Percentiles rank a stretch among this genome's conserved stretches.
These are phyloP conservation scores for Noctua janthe DNA, from an alignment of 2,888 invertebrate species.

Conservation along the genomic window DNA sequence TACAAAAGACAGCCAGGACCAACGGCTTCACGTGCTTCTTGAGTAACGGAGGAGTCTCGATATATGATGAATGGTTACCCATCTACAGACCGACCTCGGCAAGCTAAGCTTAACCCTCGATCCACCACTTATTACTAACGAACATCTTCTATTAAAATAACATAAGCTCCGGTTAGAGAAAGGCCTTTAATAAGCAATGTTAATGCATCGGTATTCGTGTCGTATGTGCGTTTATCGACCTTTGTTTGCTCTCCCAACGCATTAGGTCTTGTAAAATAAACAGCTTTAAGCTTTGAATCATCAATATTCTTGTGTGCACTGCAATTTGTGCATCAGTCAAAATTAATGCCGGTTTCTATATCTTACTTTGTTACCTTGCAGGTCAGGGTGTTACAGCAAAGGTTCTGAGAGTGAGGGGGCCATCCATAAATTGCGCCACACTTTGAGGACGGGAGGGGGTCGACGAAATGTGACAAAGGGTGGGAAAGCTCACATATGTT, in stretches of 20 bases:
- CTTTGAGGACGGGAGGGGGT: too few species aligned
- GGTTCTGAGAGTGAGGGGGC: background rate
- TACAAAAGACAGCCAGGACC: background rate
- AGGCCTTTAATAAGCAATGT: conserved; percentile 40
- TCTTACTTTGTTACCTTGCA: conserved; percentile 17
- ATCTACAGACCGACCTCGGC: background rate
- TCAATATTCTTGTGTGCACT: conserved; percentile 38
- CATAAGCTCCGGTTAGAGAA: conserved; percentile 43
- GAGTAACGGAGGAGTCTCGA: background rate
- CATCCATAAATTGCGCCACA: too few species aligned
- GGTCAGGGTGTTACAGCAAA: background rate
- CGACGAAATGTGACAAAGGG: too few species aligned
- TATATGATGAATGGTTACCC: background rate
- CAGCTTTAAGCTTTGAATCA: conserved; percentile 36
- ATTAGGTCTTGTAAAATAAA: conserved; percentile 55
- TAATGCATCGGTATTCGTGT: conserved; percentile 51
- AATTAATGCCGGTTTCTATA: background rate
- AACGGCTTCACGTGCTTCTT: background rate
- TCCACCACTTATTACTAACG: conserved; percentile 4
- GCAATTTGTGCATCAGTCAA: conserved; percentile 51
- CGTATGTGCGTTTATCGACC: conserved; percentile 44
- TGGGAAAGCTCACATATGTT: too few species aligned
- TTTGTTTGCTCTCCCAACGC: conserved; percentile 52
- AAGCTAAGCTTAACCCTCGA: background rate
- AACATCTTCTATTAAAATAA: conserved; percentile 64